Evolutionary conservation across 2,888 invertebrate species (phyloP).

Genomic region (Drosophila testacea): DNA sequence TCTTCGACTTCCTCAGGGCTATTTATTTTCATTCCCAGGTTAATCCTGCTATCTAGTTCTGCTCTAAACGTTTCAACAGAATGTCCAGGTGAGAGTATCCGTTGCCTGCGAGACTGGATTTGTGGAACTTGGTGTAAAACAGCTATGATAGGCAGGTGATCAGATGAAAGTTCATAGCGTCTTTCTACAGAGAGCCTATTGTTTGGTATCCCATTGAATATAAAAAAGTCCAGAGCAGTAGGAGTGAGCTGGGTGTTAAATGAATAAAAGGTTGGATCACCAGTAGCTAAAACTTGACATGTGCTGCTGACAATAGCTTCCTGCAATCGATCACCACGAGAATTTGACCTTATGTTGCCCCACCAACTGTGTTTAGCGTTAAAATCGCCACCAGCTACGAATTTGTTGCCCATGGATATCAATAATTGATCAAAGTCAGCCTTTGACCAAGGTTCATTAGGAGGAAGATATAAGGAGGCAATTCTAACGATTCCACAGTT

Average conservation of each 20-base stretch:
- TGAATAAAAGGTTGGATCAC: too few relatives aligned
- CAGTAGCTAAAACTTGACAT: too few relatives aligned
- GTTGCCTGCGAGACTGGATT: not conserved
- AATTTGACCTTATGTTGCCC: constrained; percentile 4
- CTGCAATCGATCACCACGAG: not conserved
- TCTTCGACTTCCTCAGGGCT: constrained; percentile 20
- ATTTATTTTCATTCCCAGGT: not conserved
- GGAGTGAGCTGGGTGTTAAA: not conserved
- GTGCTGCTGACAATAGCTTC: too few relatives aligned
- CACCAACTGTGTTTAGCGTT: constrained; percentile 6
- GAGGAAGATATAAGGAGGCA: not conserved
- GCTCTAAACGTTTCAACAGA: constrained; percentile 4
- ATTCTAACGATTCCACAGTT: not conserved
- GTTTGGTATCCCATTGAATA: not conserved
- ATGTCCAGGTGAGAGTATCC: constrained; percentile 7
- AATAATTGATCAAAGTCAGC: not conserved
- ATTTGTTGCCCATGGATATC: not conserved
- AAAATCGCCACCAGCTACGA: constrained; percentile 4
- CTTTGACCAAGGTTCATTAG: not conserved
- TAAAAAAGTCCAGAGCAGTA: constrained; percentile 19
- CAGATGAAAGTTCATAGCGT: constrained; percentile 9
- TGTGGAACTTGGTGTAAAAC: not conserved
- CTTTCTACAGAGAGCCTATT: constrained; percentile 6
- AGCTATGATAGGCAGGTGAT: constrained; percentile 19
- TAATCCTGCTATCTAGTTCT: constrained; percentile 8